Evolutionary conservation across 2,797 vertebrate species (phyloP).

Genomic region (Neosilurus hyrtlii): DNA sequence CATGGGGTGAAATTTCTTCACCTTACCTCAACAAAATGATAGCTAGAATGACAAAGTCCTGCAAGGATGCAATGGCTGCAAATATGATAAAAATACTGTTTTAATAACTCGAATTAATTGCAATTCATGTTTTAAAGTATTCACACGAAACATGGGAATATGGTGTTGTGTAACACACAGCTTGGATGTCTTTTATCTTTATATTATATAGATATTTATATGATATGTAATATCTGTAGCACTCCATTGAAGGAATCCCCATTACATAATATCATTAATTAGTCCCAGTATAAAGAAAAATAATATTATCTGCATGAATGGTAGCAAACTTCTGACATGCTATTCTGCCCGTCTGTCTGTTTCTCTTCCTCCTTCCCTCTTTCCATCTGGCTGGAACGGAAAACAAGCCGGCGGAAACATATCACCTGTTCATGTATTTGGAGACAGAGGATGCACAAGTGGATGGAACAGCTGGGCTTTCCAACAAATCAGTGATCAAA

Average conservation of each 20-base stretch:
- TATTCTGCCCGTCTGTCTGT: slow-evolving; percentile 23
- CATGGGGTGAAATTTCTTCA: too few relatives aligned
- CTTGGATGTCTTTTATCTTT: not conserved
- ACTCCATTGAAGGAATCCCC: not conserved
- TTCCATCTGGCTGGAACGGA: slow-evolving; percentile 35
- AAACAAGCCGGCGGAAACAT: slow-evolving; percentile 39
- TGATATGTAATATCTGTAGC: not conserved
- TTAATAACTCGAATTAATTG: not conserved
- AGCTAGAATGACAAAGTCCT: too few relatives aligned
- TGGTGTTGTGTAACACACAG: not conserved
- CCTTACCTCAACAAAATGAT: too few relatives aligned
- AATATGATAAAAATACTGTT: not conserved
- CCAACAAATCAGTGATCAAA: slow-evolving; percentile 71
- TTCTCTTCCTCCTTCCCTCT: not conserved
- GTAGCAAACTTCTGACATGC: slow-evolving; percentile 16
- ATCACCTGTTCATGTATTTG: slow-evolving; percentile 49
- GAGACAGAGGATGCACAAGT: slow-evolving; percentile 56
- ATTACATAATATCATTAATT: slow-evolving; percentile 5
- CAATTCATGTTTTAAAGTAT: not conserved
- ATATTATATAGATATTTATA: too few relatives aligned
- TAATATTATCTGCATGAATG: slow-evolving; percentile 2
- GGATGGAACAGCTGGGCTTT: slow-evolving; percentile 70
- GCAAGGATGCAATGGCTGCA: not conserved
- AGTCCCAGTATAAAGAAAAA: not conserved
- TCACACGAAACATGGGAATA: not conserved